These are phyloP conservation scores for Acanthosepion esculentum DNA, from an alignment of 2,888 invertebrate genomes.

Conservation along the genomic window DNA sequence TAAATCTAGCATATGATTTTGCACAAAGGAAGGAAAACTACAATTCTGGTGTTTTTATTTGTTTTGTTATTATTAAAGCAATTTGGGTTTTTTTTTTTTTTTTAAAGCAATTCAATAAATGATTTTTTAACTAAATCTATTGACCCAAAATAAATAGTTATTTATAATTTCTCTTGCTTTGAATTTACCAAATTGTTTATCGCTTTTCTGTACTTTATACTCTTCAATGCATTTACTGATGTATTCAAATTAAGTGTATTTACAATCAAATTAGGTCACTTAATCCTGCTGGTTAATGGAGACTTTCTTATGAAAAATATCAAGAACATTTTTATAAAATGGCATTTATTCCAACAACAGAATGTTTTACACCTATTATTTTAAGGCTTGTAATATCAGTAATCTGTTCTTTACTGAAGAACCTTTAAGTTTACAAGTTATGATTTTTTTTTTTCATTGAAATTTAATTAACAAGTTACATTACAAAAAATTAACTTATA, in stretches of 20 bases:
- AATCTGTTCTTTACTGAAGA: no score
- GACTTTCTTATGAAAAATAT: background rate
- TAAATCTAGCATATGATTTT: background rate
- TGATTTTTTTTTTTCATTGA: no score
- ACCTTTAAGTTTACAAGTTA: no score
- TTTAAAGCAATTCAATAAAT: background rate
- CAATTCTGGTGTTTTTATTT: background rate
- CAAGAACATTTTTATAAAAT: background rate
- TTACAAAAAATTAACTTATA: no score
- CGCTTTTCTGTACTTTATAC: no score
- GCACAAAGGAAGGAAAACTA: background rate
- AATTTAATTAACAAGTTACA: no score
- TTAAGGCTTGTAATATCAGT: background rate
- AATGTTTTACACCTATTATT: background rate
- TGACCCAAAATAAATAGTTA: background rate
- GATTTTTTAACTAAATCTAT: background rate
- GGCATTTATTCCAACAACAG: background rate
- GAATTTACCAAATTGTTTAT: background rate
- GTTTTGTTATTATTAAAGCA: no score
- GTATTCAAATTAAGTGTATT: background rate
- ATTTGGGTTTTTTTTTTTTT: background rate
- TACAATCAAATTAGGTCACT: background rate
- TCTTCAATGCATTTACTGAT: background rate
- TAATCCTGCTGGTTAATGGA: background rate
- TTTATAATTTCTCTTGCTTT: background rate